Evolutionary conservation across 2,888 invertebrate species (phyloP), one percentile per base, ranked within the genome.

Genomic region (Tachina lurida): DNA sequence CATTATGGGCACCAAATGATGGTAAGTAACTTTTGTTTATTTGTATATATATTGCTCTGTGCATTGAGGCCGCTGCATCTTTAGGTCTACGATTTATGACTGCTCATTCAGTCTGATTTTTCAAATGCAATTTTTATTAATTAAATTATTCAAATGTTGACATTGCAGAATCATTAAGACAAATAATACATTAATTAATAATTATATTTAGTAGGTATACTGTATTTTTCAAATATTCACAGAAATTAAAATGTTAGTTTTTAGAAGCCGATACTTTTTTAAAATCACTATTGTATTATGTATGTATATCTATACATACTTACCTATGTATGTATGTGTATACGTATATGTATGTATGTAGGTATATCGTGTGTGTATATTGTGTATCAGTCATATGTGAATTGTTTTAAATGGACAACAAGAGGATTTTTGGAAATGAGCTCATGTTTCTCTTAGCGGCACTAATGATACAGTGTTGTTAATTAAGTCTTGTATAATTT

Each of bases 401-500:
- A 31, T 52, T 19, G 49, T 15, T 22, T 62, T 52, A 52, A 52
- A 31, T 60, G 31, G 43, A 54, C n/a, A 62, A 70, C 52, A 15
- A 31, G 45, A 52, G 41, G 10, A n/a, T 13, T 19, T 19, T 22
- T 70, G 15, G 41, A 41, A 49, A 63, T 49, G 15, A 47, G 19
- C 39, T 22, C 7, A 13, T 17, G 17, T 60, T 39, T 39, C 19
- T 17, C 49, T 22, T 31, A 19, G 56, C 63, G 47, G 45, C 45
- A 47, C 39, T 58, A 67, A 19, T 71, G 45, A 67, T 45, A 62
- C 41, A 80, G 56, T 79, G 63, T 65, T 79, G 63, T 65, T 74
- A 67, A 22, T 68, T 79, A 82, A 85, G 85, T 85, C 85, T 85
- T 85, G 74, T 82, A 75, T 80, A 67, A 80, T 78, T 74, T 82